Base-by-base conservation (phyloP, 2,888 invertebrate species). In the Chelonus formosanus region DNA sequence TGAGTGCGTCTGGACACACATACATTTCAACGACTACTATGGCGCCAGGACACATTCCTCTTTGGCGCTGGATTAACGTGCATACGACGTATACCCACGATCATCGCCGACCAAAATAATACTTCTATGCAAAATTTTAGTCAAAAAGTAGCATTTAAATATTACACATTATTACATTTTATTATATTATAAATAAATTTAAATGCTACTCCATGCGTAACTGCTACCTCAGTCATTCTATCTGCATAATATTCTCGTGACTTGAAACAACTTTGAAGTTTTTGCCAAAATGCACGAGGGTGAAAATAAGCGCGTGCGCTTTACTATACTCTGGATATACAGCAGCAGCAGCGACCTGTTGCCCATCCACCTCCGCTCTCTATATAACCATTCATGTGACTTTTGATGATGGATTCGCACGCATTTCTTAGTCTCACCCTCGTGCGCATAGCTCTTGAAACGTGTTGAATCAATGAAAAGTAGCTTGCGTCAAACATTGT, bases 11-110 rank as follows among this genome's bases (percentile, higher is more conserved):
- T 65, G 65, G 59, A 61, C 55, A 59, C 60, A 65, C 61, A 56
- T 40, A 66, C 50, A 45, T 31, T 52, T 62, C 32, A 47, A 67
- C 58, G 67, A 67, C 67, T 57, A 62, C 58, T 56, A 67, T 67
- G 67, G 67, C 67, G 67, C 67, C 67, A 67, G 62, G 67, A 67
- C 67, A 67, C 67, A 67, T 67, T 67, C 67, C 67, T 63, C 62
- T 67, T 67, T 67, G 67, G 62, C 67, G 67, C 62, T 67, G 67
- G 67, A 67, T 67, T 67, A 67, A 67, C 40, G 5, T 52, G 34
- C 8, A 47, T 20, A 44, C 32, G 5, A 31, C 53, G 44, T 10
- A 53, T 34, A 53, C 52, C 43, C 60, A n/a, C n/a, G 53, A 52
- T 43, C 61, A 6, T 40, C 2, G 50, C 45, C 60, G 55, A 60